Evolutionary conservation across 2,113 vertebrate genomes (phyloP), one percentile per base, ranked within the genome.

Genomic region (Trematomus loennbergii): DNA sequence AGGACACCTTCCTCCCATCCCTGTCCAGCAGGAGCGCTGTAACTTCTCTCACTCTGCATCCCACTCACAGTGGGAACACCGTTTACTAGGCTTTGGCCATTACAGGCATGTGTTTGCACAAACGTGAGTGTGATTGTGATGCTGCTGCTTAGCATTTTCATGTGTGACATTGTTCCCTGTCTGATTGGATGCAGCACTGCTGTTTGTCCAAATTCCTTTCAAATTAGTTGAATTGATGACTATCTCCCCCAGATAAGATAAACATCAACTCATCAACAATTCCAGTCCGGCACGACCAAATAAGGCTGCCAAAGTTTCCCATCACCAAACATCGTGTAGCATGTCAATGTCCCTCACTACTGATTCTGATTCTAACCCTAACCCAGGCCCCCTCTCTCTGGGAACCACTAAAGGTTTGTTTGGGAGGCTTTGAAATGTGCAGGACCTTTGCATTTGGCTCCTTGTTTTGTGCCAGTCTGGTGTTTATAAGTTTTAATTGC

Each of bases 401-500:
- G 89, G 85, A 82, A 77, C 64, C 58, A 22, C 88, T 84, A 83
- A 90, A 90, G 86, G 92, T 93, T 92, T 92, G 91, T 92, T 93
- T 89, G 76, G 81, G 78, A 76, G 66, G 75, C 91, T 93, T 90
- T 95, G 93, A 96, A 96, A 96, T 95, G 94, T 95, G 93, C 92
- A 90, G 94, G 94, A 95, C 87, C 89, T 96, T 96, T 95, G 82
- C 92, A 78, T 84, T 82, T 92, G 91, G 90, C 95, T 92, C 91
- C 77, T 52, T 80, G 93, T 82, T 83, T 65, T 91, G 86, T 89
- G 84, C 83, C 83, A 83, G 64, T 60, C 68, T 86, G 84, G 90
- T 66, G 29, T 90, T 61, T 94, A 83, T 94, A 87, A 77, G 85
- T 93, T 93, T 94, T 96, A 95, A 96, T 96, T 97, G 94, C 82